Evolutionary conservation across 1,140 invertebrate genomes (phyloP).

Genomic region (Monomorium pharaonis): DNA sequence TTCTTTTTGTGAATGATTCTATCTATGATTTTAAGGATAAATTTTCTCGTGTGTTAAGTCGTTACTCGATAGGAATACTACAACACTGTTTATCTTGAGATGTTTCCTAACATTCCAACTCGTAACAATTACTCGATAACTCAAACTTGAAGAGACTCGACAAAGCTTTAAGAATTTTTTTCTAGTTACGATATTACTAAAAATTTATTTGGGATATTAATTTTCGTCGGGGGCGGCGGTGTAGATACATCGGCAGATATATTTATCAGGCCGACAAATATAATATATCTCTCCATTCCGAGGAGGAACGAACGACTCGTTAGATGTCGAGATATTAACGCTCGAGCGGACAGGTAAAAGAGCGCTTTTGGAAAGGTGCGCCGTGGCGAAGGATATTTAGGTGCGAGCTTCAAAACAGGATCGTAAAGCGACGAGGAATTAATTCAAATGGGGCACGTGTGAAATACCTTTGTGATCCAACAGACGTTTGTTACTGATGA

Average conservation of each 20-base stretch:
- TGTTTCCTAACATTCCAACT: neutral
- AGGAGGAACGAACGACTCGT: slow-evolving; percentile 42
- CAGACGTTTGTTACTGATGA: slow-evolving; percentile 27
- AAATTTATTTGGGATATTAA: slow-evolving; percentile 17
- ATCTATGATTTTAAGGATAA: no score
- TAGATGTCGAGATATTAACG: slow-evolving; percentile 73
- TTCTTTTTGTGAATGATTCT: no score
- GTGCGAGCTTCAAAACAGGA: slow-evolving; percentile 67
- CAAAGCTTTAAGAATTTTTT: neutral
- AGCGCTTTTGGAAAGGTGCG: slow-evolving; percentile 57
- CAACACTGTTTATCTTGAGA: neutral
- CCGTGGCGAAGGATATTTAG: slow-evolving; percentile 60
- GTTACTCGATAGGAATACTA: neutral
- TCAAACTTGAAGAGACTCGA: neutral
- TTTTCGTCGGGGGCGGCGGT: neutral
- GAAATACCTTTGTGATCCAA: slow-evolving; percentile 14
- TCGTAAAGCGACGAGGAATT: slow-evolving; percentile 65
- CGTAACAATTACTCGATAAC: no score
- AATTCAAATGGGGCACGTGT: slow-evolving; percentile 68
- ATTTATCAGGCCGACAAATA: slow-evolving; percentile 30
- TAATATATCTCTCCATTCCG: slow-evolving; percentile 28
- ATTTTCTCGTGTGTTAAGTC: neutral
- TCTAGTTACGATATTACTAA: neutral
- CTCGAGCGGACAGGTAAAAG: slow-evolving; percentile 64
- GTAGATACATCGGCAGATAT: neutral